These are phyloP conservation scores for Tetramorium alpestre DNA, from an alignment of 1,140 invertebrate genomes.

Conservation along the genomic window DNA sequence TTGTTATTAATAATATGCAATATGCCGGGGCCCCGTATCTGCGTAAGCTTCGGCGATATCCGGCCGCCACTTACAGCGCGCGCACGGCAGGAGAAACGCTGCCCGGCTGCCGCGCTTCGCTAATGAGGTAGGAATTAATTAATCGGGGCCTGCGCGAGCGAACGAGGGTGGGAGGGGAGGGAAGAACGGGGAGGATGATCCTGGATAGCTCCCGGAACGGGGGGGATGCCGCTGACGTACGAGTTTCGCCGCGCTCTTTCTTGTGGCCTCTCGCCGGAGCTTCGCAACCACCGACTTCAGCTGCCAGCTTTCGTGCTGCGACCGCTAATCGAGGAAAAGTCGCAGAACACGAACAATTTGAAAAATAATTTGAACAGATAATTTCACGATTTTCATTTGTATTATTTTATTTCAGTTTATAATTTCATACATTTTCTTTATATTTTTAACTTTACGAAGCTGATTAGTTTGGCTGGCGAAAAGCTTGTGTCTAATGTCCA, in stretches of 20 bases:
- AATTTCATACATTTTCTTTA: not conserved
- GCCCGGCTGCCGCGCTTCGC: constrained; percentile 74
- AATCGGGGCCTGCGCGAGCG: constrained; percentile 69
- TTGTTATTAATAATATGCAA: constrained; percentile 69
- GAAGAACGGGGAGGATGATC: not conserved
- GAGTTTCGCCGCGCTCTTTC: constrained; percentile 42
- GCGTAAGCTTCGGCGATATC: constrained; percentile 54
- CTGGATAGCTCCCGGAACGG: not conserved
- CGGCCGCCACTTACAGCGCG: constrained; percentile 23
- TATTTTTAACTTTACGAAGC: too few relatives aligned
- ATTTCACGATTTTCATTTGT: not conserved
- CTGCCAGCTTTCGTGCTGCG: not conserved
- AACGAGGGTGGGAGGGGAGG: not conserved
- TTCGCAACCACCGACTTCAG: not conserved
- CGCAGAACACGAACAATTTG: not conserved
- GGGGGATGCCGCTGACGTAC: constrained; percentile 2
- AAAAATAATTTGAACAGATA: not conserved
- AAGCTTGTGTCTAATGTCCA: not conserved
- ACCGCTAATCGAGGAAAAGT: not conserved
- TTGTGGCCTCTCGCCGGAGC: not conserved
- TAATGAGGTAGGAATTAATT: constrained; percentile 84
- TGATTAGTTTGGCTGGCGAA: not conserved
- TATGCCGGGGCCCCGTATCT: constrained; percentile 18
- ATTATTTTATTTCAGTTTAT: not conserved
- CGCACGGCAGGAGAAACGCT: constrained; percentile 69